phyloP scores from a whole-genome alignment of 2,113 vertebrate genomes.

The Onychorhynchus coronatus region DNA sequence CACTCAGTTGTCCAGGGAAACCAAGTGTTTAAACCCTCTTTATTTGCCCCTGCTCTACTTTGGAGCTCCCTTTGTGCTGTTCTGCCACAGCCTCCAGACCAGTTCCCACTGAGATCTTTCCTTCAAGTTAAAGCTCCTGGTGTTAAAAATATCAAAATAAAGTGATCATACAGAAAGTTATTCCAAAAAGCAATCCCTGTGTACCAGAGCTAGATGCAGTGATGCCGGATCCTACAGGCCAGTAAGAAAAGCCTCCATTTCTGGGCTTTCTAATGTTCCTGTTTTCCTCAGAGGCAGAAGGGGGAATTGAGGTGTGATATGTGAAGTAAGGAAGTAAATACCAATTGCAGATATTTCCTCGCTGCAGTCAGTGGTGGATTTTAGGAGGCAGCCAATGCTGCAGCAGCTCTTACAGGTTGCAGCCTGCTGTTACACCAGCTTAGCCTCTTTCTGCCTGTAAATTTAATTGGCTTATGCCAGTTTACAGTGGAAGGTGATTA shows the following conservation, averaged over 20 bases:
- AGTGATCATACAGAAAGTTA: background rate
- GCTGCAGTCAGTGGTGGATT: background rate
- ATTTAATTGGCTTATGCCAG: background rate
- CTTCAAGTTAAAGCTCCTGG: background rate
- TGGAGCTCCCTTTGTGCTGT: background rate
- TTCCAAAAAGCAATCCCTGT: background rate
- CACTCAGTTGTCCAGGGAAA: background rate
- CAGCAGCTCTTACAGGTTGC: background rate
- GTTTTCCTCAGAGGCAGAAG: background rate
- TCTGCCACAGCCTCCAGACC: background rate
- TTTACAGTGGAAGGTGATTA: background rate
- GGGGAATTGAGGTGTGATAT: background rate
- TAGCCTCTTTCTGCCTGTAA: background rate
- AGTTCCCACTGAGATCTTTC: background rate
- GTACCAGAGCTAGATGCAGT: background rate
- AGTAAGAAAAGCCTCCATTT: background rate
- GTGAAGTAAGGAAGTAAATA: background rate
- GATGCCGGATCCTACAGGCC: background rate
- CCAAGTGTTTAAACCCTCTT: background rate
- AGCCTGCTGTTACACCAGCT: background rate
- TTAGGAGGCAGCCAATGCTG: background rate
- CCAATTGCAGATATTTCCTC: background rate
- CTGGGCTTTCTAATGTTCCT: background rate
- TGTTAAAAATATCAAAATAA: background rate
- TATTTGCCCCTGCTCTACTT: background rate